Conservation (phyloP, 2,888 invertebrate genomes). For the Parelbella ahira region DNA sequence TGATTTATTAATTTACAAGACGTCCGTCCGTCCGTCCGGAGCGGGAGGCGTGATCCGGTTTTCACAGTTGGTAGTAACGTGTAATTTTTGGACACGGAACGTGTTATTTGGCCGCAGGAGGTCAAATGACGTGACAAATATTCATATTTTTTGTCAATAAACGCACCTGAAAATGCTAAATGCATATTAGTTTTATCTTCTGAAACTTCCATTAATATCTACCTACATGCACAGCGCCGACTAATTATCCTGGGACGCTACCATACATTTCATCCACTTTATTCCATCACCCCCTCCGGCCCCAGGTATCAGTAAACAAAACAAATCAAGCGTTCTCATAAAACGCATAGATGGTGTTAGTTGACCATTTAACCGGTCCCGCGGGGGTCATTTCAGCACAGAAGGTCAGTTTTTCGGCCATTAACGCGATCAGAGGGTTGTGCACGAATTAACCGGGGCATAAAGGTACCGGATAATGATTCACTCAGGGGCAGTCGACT, state of each 20-base stretch:
- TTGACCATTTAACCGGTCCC: slow-evolving; percentile 63
- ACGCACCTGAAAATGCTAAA: too few relatives aligned
- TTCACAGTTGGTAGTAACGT: slow-evolving; percentile 62
- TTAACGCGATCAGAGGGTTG: slow-evolving; percentile 70
- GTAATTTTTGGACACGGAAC: slow-evolving; percentile 45
- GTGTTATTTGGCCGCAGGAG: slow-evolving; percentile 33
- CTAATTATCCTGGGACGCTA: too few relatives aligned
- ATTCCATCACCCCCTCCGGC: too few relatives aligned
- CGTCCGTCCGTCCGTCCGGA: too few relatives aligned
- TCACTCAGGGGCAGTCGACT: slow-evolving; percentile 58
- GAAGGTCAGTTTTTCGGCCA: slow-evolving; percentile 77
- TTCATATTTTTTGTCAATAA: slow-evolving; percentile 3
- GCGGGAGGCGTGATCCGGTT: slow-evolving; percentile 59
- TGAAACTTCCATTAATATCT: too few relatives aligned
- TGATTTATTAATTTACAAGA: slow-evolving; percentile 73
- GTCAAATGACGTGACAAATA: slow-evolving; percentile 31
- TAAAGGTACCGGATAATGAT: slow-evolving; percentile 71
- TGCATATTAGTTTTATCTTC: too few relatives aligned
- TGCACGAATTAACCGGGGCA: slow-evolving; percentile 57
- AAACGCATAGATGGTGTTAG: slow-evolving; percentile 43
- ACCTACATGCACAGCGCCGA: too few relatives aligned
- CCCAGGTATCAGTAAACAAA: slow-evolving; percentile 33
- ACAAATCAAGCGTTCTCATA: slow-evolving; percentile 45
- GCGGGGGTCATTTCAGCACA: slow-evolving; percentile 56
- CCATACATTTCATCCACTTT: too few relatives aligned